Conservation (phyloP, 2,888 invertebrate species). For the Ectemnius cavifrons region DNA sequence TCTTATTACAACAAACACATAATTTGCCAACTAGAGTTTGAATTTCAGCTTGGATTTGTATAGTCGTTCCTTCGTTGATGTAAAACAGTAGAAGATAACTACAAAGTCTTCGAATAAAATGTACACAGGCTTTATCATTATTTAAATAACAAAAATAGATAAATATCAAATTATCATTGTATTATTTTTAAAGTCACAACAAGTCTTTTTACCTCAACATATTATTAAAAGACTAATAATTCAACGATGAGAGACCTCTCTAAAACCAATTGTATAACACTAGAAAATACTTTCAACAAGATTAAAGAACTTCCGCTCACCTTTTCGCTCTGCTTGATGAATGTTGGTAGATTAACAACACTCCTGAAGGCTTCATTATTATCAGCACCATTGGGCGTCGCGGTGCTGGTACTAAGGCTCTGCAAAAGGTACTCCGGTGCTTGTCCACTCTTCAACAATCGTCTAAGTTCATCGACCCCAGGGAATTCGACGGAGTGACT, state of each 20-base stretch:
- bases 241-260: background rate
- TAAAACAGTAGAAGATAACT: no score
- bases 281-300: background rate
- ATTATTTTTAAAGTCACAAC: no score
- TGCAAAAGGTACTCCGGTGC: slow-evolving; percentile 84
- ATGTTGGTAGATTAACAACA: slow-evolving; percentile 87
- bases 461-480: slow-evolving; percentile 83
- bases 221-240: background rate
- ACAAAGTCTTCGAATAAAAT: no score
- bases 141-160: no score
- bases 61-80: no score
- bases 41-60: no score
- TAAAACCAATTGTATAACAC: background rate
- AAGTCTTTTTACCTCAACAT: background rate
- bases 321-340: slow-evolving; percentile 84
- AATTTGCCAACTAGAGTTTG: no score
- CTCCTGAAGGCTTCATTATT: slow-evolving; percentile 81
- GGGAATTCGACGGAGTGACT: slow-evolving; percentile 81
- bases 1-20: no score
- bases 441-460: slow-evolving; percentile 84
- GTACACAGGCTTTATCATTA: no score
- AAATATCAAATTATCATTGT: no score
- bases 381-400: slow-evolving; percentile 79
- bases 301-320: slow-evolving; percentile 73
- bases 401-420: slow-evolving; percentile 82